These are phyloP conservation scores for Gadopsis bispinosus DNA, from an alignment of 2,797 vertebrate species.

Conservation along the genomic window DNA sequence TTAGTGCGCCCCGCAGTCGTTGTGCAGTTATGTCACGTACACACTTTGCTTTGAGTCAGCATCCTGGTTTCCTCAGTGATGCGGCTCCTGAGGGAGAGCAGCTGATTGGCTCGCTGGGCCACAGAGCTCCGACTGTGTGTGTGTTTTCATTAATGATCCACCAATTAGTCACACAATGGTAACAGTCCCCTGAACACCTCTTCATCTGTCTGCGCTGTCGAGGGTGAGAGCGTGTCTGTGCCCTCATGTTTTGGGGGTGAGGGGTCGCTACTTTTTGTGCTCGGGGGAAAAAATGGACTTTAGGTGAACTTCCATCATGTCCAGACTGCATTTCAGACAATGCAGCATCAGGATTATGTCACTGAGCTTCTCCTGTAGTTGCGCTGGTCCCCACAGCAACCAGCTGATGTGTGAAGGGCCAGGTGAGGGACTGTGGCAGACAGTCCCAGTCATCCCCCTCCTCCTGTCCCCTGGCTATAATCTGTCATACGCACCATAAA, in stretches of 20 bases:
- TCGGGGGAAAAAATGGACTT: not conserved
- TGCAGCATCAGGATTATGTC: not conserved
- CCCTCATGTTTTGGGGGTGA: not conserved
- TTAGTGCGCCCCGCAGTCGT: constrained; percentile 13
- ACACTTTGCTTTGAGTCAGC: constrained; percentile 41
- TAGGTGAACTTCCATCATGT: not conserved
- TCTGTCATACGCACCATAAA: constrained; percentile 60
- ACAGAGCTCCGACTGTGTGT: constrained; percentile 39
- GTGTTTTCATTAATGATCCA: constrained; percentile 80
- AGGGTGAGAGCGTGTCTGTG: not conserved
- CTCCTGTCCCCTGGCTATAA: constrained; percentile 66
- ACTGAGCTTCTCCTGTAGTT: constrained; percentile 27
- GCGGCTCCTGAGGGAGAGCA: constrained; percentile 65
- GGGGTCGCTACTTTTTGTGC: not conserved
- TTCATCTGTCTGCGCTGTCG: constrained; percentile 49
- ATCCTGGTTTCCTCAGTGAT: constrained; percentile 75
- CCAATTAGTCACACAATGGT: constrained; percentile 79
- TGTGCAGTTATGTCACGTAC: constrained; percentile 27
- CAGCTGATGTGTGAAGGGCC: constrained; percentile 51
- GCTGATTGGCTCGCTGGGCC: constrained; percentile 68
- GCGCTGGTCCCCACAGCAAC: constrained; percentile 68
- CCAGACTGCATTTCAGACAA: constrained; percentile 2
- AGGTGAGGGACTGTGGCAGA: constrained; percentile 60
- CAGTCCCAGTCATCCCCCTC: constrained; percentile 56
- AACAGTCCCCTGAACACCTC: constrained; percentile 78